Evolutionary conservation across 2,888 invertebrate species (phyloP).

Genomic region (Rotaria magnacalcarata): DNA sequence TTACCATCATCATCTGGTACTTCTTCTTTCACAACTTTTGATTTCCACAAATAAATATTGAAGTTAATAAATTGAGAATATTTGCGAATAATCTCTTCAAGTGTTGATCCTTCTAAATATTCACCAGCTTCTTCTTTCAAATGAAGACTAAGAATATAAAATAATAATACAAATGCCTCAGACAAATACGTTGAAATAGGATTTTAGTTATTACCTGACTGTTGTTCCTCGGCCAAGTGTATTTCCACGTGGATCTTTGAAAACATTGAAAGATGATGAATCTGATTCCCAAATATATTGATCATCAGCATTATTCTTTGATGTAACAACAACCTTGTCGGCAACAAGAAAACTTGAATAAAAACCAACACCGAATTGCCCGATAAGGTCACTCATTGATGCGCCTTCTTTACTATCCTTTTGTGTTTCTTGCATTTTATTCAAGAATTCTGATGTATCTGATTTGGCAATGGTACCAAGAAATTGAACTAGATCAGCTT

Average conservation of each 20-base stretch:
- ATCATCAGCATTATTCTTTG: conserved; percentile 78
- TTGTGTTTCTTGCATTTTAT: conserved; percentile 59
- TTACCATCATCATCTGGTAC: conserved; percentile 58
- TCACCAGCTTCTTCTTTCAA: conserved; percentile 94
- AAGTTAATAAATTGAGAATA: conserved; percentile 99
- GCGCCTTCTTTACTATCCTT: conserved; percentile 43
- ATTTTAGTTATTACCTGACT: conserved; percentile 61
- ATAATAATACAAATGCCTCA: conserved; percentile 52
- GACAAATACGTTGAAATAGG: too few species aligned
- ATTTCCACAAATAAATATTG: conserved; percentile 89
- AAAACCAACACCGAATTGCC: conserved; percentile 98
- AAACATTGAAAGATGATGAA: conserved; percentile 79
- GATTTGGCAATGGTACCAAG: conserved; percentile 97
- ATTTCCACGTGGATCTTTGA: conserved; percentile 86
- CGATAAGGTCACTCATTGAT: conserved; percentile 86
- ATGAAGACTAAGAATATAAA: conserved; percentile 65
- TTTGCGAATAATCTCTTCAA: conserved; percentile 84
- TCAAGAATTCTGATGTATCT: conserved; percentile 88
- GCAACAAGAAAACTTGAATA: conserved; percentile 96
- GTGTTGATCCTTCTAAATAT: conserved; percentile 84
- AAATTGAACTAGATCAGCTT: conserved; percentile 83
- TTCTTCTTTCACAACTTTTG: conserved; percentile 61
- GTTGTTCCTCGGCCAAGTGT: conserved; percentile 83
- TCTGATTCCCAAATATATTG: conserved; percentile 99
- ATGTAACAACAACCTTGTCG: conserved; percentile 86